A percentile compares a stretch with the other conserved stretches of the same genome.
phyloP scores from a whole-genome alignment of 2,113 vertebrate genomes.

The Oostethus manadensis region DNA sequence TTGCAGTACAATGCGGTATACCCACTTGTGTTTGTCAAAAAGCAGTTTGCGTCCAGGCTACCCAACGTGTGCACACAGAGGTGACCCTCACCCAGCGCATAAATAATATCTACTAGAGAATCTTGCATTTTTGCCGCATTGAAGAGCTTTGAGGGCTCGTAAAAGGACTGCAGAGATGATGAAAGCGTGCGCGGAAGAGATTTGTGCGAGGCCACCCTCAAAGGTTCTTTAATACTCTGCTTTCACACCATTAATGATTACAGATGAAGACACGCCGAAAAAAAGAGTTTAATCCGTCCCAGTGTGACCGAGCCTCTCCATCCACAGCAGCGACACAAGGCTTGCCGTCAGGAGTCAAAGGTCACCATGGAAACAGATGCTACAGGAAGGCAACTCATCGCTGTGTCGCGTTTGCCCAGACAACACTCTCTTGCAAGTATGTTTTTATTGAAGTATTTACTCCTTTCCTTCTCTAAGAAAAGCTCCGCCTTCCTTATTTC shows the following conservation, averaged over 20 bases:
- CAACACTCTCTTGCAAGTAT: too few relatives aligned
- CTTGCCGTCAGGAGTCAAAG: slow-evolving; percentile 1
- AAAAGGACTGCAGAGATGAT: neutral
- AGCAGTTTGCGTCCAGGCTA: neutral
- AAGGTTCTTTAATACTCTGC: slow-evolving; percentile 21
- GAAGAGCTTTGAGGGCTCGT: slow-evolving; percentile 16
- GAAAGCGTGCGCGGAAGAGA: slow-evolving; percentile 4
- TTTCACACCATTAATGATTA: slow-evolving; percentile 29
- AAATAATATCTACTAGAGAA: slow-evolving; percentile 13
- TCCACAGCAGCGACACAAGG: neutral
- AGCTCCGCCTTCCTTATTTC: too few relatives aligned
- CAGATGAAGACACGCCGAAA: slow-evolving; percentile 23
- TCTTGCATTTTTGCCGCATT: slow-evolving; percentile 27
- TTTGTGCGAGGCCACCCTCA: slow-evolving; percentile 18
- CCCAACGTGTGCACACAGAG: neutral
- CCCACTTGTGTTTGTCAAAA: neutral
- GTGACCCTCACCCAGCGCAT: slow-evolving; percentile 18
- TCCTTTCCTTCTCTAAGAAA: too few relatives aligned
- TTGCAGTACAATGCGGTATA: neutral
- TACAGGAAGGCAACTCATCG: too few relatives aligned
- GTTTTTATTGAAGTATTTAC: too few relatives aligned
- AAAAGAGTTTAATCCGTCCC: slow-evolving; percentile 25
- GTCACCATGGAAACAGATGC: slow-evolving; percentile 13
- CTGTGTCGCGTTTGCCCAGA: too few relatives aligned
- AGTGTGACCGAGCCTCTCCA: slow-evolving; percentile 5